A percentile compares a stretch with the other conserved stretches of the same genome.
Evolutionary conservation across 1,140 invertebrate genomes (phyloP).

Genomic region (Telenomus remus): DNA sequence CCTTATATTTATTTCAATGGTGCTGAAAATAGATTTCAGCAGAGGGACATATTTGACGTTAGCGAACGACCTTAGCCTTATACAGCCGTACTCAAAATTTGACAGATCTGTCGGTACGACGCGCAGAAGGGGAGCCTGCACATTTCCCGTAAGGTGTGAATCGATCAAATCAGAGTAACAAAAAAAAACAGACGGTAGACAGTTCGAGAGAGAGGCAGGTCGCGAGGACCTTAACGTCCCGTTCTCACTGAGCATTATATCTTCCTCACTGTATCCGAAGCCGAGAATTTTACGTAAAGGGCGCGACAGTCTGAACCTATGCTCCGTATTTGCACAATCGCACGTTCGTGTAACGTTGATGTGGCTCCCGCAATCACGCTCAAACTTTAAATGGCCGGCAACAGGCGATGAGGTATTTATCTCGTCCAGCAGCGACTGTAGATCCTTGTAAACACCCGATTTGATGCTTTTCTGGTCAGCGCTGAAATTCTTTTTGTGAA

Average conservation of each 20-base stretch:
- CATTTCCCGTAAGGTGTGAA: conserved; percentile 44
- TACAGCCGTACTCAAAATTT: too few species aligned
- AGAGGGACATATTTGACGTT: conserved; percentile 26
- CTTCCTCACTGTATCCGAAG: not conserved
- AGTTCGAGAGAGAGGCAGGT: conserved; percentile 10
- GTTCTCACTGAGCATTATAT: too few species aligned
- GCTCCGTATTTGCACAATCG: not conserved
- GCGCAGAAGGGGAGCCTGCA: conserved; percentile 32
- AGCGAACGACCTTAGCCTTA: conserved; percentile 16
- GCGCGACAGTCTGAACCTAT: not conserved
- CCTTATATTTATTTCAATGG: conserved; percentile 47
- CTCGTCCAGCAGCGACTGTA: too few species aligned
- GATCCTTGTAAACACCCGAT: too few species aligned
- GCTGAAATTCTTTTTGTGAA: not conserved
- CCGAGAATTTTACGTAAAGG: not conserved
- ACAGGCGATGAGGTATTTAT: too few species aligned
- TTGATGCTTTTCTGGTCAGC: not conserved
- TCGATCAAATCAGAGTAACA: conserved; percentile 58
- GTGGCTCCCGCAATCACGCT: not conserved
- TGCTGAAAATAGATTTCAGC: conserved; percentile 27
- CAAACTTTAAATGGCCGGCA: not conserved
- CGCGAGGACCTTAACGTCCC: not conserved
- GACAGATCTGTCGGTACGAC: conserved; percentile 20
- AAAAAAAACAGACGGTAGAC: conserved; percentile 29
- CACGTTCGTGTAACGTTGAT: not conserved